Evolutionary conservation across 1,140 invertebrate genomes (phyloP), one percentile per base, ranked within the genome.

Genomic region (Lepidurus packardi): DNA sequence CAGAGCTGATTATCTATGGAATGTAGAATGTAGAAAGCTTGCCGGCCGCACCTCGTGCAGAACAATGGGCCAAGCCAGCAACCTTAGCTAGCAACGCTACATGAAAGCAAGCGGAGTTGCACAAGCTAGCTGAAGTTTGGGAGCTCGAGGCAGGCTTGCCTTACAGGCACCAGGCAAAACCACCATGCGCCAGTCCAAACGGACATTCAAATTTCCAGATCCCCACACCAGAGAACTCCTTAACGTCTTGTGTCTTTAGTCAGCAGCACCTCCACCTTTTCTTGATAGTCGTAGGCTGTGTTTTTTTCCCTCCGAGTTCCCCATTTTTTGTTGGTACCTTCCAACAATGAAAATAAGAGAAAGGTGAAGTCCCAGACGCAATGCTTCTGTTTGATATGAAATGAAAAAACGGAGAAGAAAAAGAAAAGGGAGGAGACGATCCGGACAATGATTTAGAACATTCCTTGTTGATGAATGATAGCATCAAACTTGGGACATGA

Each of bases 391-490:
- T 76, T 43, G 53, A 65, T 65, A 21, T 21, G 10, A 10, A 7
- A n/a, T 7, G 43, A 21, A 24, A 21, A 47, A 77, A 47, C n/a
- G 41, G 16, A 77, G 8, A 77, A 44, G 10, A 9, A 47, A 41
- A 41, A 47, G 76, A 76, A 47, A 76, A 76, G 43, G 75, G 47
- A 47, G 75, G 75, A 76, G 47, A 43, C 41, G 43, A 76, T 43
- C 24, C 75, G 75, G 43, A 77, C 76, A 45, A 77, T 53, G 53
- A 65, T 65, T 65, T 65, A 65, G 53, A 65, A 65, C 53, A 65
- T 65, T 65, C 53, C 53, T 65, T 11, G 53, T 65, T 65, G 53
- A 65, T 65, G 53, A 65, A 65, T 65, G 53, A 65, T 65, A 65
- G 53, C 53, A 65, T 65, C 53, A 16, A n/a, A 21, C 53, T 65